Percentiles rank a stretch among this genome's conserved stretches.
Evolutionary conservation across 2,113 vertebrate genomes (phyloP).

Genomic region (Acanthochromis polyacanthus): DNA sequence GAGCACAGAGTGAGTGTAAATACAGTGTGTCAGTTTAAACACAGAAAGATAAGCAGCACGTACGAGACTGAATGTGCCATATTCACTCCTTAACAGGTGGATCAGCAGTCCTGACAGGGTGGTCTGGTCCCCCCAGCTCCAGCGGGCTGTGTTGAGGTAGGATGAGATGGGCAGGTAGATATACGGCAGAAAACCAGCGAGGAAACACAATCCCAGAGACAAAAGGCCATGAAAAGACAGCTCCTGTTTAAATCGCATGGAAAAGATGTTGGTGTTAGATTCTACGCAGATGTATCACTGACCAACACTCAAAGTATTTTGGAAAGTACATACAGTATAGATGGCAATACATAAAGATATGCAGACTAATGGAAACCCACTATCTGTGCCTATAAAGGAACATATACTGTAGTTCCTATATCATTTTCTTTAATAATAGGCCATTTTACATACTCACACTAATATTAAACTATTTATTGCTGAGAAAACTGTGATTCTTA

Average conservation of each 20-base stretch:
- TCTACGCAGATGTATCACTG: background rate
- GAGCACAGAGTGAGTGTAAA: background rate
- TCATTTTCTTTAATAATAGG: too few species aligned
- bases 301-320: background rate
- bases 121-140: slow-evolving; percentile 99
- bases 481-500: too few species aligned
- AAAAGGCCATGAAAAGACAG: slow-evolving; percentile 82
- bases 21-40: background rate
- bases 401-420: too few species aligned
- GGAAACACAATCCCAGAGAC: slow-evolving; percentile 87
- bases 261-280: background rate
- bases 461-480: too few species aligned
- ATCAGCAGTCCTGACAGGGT: slow-evolving; percentile 91
- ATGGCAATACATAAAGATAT: background rate
- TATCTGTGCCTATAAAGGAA: background rate
- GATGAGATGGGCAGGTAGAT: slow-evolving; percentile 93
- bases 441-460: too few species aligned
- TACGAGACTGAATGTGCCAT: slow-evolving; percentile 98
- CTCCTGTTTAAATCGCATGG: slow-evolving; percentile 85
- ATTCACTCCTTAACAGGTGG: slow-evolving; percentile 95
- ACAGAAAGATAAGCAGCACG: background rate
- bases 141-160: slow-evolving; percentile 90
- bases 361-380: background rate
- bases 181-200: slow-evolving; percentile 92
- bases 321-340: background rate